Conservation (phyloP, 2,888 invertebrate genomes). For the Ganaspis brasiliensis region DNA sequence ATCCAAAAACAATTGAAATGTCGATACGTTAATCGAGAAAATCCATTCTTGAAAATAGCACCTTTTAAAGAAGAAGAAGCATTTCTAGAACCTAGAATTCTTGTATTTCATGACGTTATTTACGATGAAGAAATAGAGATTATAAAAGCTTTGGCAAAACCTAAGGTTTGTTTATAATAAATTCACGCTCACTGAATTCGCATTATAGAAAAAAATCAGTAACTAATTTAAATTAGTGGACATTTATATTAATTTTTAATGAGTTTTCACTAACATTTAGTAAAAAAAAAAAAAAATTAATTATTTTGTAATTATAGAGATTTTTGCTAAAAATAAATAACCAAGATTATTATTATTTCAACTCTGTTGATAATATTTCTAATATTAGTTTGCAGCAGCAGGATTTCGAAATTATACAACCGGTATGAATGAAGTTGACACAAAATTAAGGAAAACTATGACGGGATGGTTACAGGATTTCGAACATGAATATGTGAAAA, state of each 20-base stretch:
- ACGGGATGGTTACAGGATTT: background rate
- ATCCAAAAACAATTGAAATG: background rate
- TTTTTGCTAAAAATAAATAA: too few species aligned
- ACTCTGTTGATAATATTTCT: background rate
- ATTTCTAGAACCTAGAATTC: slow-evolving; percentile 8
- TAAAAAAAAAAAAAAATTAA: too few species aligned
- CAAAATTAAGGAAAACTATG: background rate
- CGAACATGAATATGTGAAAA: background rate
- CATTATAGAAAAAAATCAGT: too few species aligned
- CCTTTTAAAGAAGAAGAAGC: slow-evolving; percentile 19
- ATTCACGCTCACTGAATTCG: too few species aligned
- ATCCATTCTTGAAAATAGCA: slow-evolving; percentile 20
- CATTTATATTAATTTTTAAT: too few species aligned
- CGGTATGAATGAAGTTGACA: background rate
- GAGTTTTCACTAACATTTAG: too few species aligned
- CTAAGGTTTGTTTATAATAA: background rate
- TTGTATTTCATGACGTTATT: slow-evolving; percentile 5
- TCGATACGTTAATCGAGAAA: background rate
- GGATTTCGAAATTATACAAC: background rate
- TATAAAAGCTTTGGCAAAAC: background rate
- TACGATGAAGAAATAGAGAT: background rate
- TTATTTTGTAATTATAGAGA: too few species aligned
- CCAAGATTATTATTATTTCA: too few species aligned
- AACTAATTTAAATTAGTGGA: too few species aligned
- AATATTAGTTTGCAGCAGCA: background rate